Evolutionary conservation across 2,888 invertebrate species (phyloP), one percentile per base, ranked within the genome.

Genomic region (Habroteleia sp.): DNA sequence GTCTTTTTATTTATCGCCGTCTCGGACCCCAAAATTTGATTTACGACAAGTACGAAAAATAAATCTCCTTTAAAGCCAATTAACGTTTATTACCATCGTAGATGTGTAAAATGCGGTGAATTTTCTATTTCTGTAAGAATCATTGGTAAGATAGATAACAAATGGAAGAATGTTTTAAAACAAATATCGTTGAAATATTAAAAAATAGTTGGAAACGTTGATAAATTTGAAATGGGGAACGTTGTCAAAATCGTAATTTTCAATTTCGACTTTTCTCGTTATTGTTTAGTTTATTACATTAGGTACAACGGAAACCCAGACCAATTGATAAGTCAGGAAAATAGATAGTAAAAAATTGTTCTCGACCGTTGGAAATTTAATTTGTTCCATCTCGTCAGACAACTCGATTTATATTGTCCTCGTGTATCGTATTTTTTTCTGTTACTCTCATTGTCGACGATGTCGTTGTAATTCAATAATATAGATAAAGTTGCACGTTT

Each of bases 331-430:
- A 29, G 33, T 48, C 33, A 31, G 31, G 33, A 48, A 33, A 48
- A 33, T 16, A 48, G 33, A 10, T 33, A 33, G 6, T 33, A 31
- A 48, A 48, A 48, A 48, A 20, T 48, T 17, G 33, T 48, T 29
- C 20, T 33, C 33, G 29, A 33, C 20, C 48, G 29, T 16, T 48
- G 10, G 17, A 48, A 48, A 48, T 48, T 48, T 48, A 31, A 48
- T 48, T 48, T 48, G 48, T 33, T 27, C 33, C 48, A 48, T 33
- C 33, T 48, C 48, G 33, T 17, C 33, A 20, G 48, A 11, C 17
- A 48, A 48, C 48, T 48, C 33, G 17, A 48, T 48, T 48, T 48
- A 48, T 48, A 48, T 33, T 48, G 48, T 48, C 20, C 48, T 29
- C 27, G 20, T 48, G 33, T 48, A 20, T 48, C 10, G 31, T 10